phyloP scores from a whole-genome alignment of 2,797 vertebrate species.

The Hydrophis major region DNA sequence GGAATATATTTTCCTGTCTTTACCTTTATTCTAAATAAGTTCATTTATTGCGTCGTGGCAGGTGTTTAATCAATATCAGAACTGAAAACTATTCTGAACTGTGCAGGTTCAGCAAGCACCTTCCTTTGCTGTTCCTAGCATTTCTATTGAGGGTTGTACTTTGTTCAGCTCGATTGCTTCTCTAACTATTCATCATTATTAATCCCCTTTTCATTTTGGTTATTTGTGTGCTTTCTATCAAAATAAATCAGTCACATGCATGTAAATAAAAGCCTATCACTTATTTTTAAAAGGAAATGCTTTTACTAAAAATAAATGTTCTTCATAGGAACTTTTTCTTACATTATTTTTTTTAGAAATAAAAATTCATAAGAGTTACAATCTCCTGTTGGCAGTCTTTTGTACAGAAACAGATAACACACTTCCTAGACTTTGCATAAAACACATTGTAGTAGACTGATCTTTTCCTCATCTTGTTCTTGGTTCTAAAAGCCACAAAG shows the following conservation, averaged over 20 bases:
- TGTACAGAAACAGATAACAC: not conserved
- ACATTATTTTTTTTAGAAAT: not conserved
- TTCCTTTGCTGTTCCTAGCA: not conserved
- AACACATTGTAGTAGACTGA: not conserved
- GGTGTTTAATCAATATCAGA: not conserved
- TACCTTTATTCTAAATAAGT: not conserved
- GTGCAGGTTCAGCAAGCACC: not conserved
- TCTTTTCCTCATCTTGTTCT: not conserved
- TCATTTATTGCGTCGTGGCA: not conserved
- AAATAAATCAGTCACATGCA: not conserved
- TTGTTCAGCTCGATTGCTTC: not conserved
- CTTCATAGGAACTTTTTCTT: not conserved
- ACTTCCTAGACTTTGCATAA: not conserved
- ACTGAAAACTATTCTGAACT: not conserved
- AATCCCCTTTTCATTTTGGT: not conserved
- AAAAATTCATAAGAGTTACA: not conserved
- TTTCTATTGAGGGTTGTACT: not conserved
- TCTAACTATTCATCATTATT: not conserved
- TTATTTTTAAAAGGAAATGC: not conserved
- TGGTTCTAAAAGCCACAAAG: not conserved
- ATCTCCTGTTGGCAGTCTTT: not conserved
- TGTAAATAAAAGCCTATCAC: not conserved
- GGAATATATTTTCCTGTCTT: not conserved
- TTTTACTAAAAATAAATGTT: not conserved
- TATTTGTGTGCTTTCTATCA: not conserved